Conservation (phyloP, 1,140 invertebrate genomes). For the Schlechtendalia chinensis region DNA sequence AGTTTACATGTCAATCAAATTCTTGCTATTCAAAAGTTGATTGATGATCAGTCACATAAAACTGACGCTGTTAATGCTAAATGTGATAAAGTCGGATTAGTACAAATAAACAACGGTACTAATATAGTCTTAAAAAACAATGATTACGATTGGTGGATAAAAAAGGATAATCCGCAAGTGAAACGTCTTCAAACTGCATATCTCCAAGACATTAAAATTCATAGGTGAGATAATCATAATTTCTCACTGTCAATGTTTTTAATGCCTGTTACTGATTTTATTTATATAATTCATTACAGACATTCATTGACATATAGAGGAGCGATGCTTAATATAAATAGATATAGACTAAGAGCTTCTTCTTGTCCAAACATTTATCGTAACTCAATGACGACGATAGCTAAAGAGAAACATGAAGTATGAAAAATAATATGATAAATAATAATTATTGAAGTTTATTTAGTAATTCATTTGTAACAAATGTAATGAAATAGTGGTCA, state of each 20-base stretch:
- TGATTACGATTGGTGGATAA: slow-evolving; percentile 50
- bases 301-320: slow-evolving; percentile 81
- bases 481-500: slow-evolving; percentile 62
- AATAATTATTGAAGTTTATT: slow-evolving; percentile 33
- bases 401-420: slow-evolving; percentile 72
- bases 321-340: slow-evolving; percentile 75
- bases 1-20: slow-evolving; percentile 47
- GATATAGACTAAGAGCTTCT: slow-evolving; percentile 78
- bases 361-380: slow-evolving; percentile 87
- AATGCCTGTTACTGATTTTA: not conserved
- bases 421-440: slow-evolving; percentile 20
- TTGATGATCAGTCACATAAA: slow-evolving; percentile 3
- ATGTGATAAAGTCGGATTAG: slow-evolving; percentile 2
- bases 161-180: slow-evolving; percentile 40
- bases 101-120: slow-evolving; percentile 4
- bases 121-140: slow-evolving; percentile 32
- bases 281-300: slow-evolving; percentile 55
- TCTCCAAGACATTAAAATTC: slow-evolving; percentile 71
- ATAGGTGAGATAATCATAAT: slow-evolving; percentile 55
- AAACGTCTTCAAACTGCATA: slow-evolving; percentile 57
- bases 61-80: not conserved
- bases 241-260: not conserved
- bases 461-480: not conserved
- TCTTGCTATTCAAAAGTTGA: not conserved
- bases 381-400: slow-evolving; percentile 83